Base-by-base conservation (phyloP, 1,140 invertebrate species). In the Nasonia longicornis region DNA sequence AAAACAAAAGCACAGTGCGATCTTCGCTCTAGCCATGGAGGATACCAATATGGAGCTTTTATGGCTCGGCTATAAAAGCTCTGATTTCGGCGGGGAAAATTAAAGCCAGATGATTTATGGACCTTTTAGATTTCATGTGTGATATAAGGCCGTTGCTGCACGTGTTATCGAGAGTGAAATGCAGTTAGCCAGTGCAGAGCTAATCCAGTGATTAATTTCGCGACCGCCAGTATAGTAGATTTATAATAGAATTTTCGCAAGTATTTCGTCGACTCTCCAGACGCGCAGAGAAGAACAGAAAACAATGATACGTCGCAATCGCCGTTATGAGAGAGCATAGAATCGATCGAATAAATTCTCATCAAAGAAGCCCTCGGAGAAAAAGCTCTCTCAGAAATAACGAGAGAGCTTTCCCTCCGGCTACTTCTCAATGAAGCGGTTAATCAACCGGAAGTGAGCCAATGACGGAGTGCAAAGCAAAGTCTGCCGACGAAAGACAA, bases 401-500 rank as follows among this genome's bases (percentile, higher is more conserved):
- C 38, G 38, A 42, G 38, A 63, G 58, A 71, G 35, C 71, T 73
- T 73, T 73, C 35, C 22, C 64, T 48, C 14, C 71, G 42, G 7
- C 42, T n/a, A 11, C 35, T 31, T 35, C 52, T 75, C 29, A 48
- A 73, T 73, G 42, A 48, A 73, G 42, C 45, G 71, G 42, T 38
- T 64, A 52, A 75, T 64, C 52, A 64, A 64, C 48, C 73, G 73
- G 73, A 75, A 75, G 73, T 38, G 29, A 31, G 38, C 52, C 48
- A 75, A 75, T 63, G 38, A 63, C 52, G 2, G 11, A 75, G 42
- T 63, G 48, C 29, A 35, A 42, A 67, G 26, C 11, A 20, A 42
- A n/a, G 35, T 64, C 22, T 45, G 22, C 63, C 42, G 76, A 20
- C 31, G 76, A 77, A 69, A 77, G 66, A 77, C 76, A 77, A 77